Percentiles rank a stretch among this genome's conserved stretches.
Evolutionary conservation across 2,113 vertebrate genomes (phyloP).

Genomic region (Picathartes gymnocephalus): DNA sequence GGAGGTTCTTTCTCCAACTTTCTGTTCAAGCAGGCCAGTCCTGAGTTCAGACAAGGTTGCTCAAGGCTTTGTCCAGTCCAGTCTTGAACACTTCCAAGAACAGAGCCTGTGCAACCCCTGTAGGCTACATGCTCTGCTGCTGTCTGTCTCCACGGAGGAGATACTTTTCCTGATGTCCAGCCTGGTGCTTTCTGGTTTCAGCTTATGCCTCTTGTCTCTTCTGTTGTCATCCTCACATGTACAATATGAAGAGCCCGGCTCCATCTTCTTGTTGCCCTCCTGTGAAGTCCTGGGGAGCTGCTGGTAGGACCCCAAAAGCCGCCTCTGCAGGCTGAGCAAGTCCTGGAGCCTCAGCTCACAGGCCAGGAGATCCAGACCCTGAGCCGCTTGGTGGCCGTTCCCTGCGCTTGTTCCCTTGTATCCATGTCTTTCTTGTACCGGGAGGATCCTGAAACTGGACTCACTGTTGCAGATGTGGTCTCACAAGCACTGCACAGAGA

Average conservation of each 20-base stretch:
- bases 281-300: neutral
- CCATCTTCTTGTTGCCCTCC: neutral
- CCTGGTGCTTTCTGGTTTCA: neutral
- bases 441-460: neutral
- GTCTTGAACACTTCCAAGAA: neutral
- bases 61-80: neutral
- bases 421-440: fast-evolving
- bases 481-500: neutral
- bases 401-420: neutral
- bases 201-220: neutral
- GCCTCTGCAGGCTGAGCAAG: neutral
- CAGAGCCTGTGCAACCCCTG: neutral
- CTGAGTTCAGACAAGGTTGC: neutral
- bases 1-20: neutral
- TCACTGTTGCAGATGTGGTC: neutral
- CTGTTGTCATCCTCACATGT: neutral
- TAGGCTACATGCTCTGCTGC: neutral
- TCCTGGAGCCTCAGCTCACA: neutral
- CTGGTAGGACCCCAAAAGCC: neutral
- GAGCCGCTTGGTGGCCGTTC: fast-evolving
- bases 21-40: neutral
- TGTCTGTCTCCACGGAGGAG: neutral
- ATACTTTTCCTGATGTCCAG: neutral
- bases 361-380: neutral
- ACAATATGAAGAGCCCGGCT: neutral